phyloP scores from a whole-genome alignment of 2,113 vertebrate species.

The Myotis brandtii region DNA sequence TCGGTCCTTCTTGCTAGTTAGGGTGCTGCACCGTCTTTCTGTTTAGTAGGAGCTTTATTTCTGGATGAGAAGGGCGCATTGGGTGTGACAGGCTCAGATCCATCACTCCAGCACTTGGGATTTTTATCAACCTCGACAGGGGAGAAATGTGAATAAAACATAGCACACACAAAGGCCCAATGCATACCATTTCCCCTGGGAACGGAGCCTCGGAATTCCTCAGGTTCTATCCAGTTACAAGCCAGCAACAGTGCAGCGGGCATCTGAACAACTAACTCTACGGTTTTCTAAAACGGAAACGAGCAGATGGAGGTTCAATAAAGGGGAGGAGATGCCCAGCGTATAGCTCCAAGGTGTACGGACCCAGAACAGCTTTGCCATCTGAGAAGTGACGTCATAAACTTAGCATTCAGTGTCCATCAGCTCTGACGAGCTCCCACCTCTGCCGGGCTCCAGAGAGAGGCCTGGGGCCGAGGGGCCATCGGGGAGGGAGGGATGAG shows the following conservation, averaged over 20 bases:
- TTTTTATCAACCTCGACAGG: neutral
- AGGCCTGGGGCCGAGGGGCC: neutral
- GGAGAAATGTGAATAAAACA: neutral
- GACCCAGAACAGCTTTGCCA: neutral
- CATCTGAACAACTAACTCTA: neutral
- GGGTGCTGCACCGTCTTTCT: neutral
- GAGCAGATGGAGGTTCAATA: neutral
- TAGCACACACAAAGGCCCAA: neutral
- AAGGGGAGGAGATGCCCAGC: neutral
- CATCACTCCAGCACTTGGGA: accelerated
- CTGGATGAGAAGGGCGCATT: neutral
- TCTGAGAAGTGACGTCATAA: neutral
- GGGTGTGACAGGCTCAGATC: neutral
- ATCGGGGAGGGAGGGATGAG: accelerated
- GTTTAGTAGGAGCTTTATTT: neutral
- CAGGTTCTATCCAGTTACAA: neutral
- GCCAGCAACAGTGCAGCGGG: neutral
- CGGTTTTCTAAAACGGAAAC: neutral
- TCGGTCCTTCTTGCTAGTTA: neutral
- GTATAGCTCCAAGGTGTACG: too few species aligned
- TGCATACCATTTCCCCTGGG: neutral
- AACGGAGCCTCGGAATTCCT: neutral
- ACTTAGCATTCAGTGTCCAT: neutral
- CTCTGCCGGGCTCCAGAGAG: neutral
- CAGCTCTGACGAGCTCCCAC: neutral